phyloP scores from a whole-genome alignment of 2,797 vertebrate genomes.

The Trematomus bernacchii region DNA sequence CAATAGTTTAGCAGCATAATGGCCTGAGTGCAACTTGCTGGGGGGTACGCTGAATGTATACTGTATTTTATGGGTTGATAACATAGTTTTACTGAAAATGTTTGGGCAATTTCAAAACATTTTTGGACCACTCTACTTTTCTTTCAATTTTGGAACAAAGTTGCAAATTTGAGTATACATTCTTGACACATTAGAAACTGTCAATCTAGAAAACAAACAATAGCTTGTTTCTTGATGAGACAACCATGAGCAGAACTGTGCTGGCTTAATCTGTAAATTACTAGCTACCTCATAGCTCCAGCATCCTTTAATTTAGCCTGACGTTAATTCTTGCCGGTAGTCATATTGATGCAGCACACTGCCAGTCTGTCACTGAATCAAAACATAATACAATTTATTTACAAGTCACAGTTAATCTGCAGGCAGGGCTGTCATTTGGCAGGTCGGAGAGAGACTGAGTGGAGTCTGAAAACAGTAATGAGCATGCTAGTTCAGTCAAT shows the following conservation, averaged over 20 bases:
- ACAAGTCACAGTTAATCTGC: constrained; percentile 63
- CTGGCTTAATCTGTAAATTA: constrained; percentile 47
- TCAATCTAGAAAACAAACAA: constrained; percentile 17
- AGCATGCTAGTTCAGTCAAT: constrained; percentile 46
- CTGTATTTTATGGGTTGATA: neutral
- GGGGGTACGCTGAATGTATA: too few relatives aligned
- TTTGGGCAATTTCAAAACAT: neutral
- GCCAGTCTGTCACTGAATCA: constrained; percentile 64
- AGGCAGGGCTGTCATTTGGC: constrained; percentile 54
- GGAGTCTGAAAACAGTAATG: constrained; percentile 49
- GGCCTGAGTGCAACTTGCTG: constrained; percentile 1
- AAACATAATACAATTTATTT: constrained; percentile 69
- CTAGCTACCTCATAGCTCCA: constrained; percentile 46
- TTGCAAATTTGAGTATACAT: neutral
- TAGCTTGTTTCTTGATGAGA: neutral
- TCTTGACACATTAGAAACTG: constrained; percentile 21
- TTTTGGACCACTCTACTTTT: too few relatives aligned
- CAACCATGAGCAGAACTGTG: constrained; percentile 29
- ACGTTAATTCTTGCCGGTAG: constrained; percentile 66
- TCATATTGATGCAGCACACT: constrained; percentile 64
- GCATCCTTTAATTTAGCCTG: constrained; percentile 63
- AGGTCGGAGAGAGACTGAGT: constrained; percentile 46
- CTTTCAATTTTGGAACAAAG: neutral
- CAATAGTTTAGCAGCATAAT: neutral
- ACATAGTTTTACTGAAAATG: neutral